phyloP scores from a whole-genome alignment of 2,113 vertebrate species.

The Boleophthalmus pectinirostris region DNA sequence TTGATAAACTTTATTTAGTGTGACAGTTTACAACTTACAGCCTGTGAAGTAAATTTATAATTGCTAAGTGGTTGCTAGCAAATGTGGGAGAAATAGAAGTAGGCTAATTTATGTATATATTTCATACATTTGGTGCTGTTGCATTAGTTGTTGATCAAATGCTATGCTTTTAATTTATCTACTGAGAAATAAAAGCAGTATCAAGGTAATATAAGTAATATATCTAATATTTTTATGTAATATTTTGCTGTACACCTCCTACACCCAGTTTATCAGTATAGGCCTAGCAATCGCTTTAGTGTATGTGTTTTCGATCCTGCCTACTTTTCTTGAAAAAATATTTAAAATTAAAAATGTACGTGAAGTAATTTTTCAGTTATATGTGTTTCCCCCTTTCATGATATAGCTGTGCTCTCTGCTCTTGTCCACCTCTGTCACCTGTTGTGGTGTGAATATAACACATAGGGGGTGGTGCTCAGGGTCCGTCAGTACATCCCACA shows the following conservation, averaged over 20 bases:
- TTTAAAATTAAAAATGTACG: background rate
- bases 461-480: slow-evolving; percentile 46
- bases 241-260: too few relatives aligned
- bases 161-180: background rate
- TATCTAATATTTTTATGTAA: background rate
- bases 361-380: background rate
- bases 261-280: background rate
- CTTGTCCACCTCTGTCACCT: slow-evolving; percentile 56
- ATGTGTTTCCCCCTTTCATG: background rate
- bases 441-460: slow-evolving; percentile 62
- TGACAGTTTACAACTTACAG: background rate
- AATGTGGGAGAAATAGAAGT: background rate
- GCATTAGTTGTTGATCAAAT: background rate
- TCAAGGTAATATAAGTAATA: background rate
- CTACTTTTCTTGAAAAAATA: background rate
- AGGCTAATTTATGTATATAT: background rate
- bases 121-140: background rate
- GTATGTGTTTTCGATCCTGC: background rate
- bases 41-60: background rate
- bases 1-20: slow-evolving; percentile 80
- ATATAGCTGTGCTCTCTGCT: slow-evolving; percentile 25
- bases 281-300: background rate
- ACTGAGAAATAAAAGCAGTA: background rate
- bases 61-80: background rate
- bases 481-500: slow-evolving; percentile 51